Base-by-base conservation (phyloP, 2,113 vertebrate species). In the Brachionichthys hirsutus region DNA sequence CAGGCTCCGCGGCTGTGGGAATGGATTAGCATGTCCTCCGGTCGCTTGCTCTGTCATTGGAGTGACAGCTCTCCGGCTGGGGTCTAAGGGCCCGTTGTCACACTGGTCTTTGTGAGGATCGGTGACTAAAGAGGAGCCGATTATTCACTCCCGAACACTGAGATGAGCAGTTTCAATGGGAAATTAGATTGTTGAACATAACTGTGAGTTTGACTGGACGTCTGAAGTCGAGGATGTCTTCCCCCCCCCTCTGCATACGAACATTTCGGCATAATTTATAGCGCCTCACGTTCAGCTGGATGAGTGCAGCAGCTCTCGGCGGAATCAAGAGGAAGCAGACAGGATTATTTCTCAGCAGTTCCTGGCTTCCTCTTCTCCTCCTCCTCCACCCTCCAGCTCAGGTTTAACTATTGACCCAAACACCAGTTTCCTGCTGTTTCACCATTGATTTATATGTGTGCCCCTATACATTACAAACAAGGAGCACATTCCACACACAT, bases 1-100 rank as follows among this genome's bases (percentile, higher is more conserved):
- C 40, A 38, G 70, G 70, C 81, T 67, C 54, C 68, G 63, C 57
- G 62, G 66, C 67, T 73, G 81, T 85, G 83, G 76, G 83, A 87
- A 87, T 82, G 81, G 80, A 89, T 85, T 80, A 83, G 55, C 75
- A 47, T 19, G 64, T 85, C 58, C 58, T 40, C 79, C 67, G 78
- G 49, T 81, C n/a, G 16, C 54, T 46, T 46, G 57, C 72, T 54
- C 43, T 80, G 73, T 78, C 85, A 81, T 82, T 45, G 44, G 49
- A 83, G 34, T 81, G 85, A 84, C 84, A 75, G 77, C 48, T 72
- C 78, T 73, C 77, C 53, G 53, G 62, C 66, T 45, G 52, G 64
- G 81, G 79, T 87, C 70, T 76, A 60, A 67, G 73, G 81, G 73
- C 75, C 77, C 38, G 71, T 66, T 71, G 64, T 75, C 73, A 78